Percentiles rank a stretch among this genome's conserved stretches.
Conservation (phyloP, 2,113 vertebrate genomes). For the Potamarius usumacintae region DNA sequence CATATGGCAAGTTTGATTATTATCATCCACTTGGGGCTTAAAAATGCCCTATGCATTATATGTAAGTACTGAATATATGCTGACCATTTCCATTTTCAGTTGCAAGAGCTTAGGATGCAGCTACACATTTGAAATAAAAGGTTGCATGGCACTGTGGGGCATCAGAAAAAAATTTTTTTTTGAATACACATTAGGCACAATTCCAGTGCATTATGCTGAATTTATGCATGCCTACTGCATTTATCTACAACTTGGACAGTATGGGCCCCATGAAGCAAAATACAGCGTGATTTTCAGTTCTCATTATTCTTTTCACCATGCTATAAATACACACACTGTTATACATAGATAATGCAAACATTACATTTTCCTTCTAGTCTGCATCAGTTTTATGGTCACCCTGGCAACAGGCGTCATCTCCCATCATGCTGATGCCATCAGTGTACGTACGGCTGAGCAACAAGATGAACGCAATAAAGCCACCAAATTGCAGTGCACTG, state of each 20-base stretch:
- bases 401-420: conserved; percentile 48
- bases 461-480: conserved; percentile 48
- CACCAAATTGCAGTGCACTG: conserved; percentile 40
- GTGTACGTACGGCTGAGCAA: conserved; percentile 42
- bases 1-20: background rate
- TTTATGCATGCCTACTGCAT: conserved; percentile 17
- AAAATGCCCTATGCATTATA: background rate
- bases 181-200: conserved; percentile 8
- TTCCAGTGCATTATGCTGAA: background rate
- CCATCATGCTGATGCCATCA: conserved; percentile 37
- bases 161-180: background rate
- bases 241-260: background rate
- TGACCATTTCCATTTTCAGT: background rate
- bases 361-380: conserved; percentile 6
- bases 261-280: background rate
- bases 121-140: background rate
- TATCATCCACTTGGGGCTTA: background rate
- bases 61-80: background rate
- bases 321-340: conserved; percentile 27
- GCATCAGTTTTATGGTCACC: conserved; percentile 44
- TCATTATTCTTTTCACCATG: conserved; percentile 5
- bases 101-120: background rate
- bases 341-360: conserved; percentile 47
- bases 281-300: conserved; percentile 9
- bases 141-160: background rate